These are phyloP conservation scores for Trachelus iudaicus DNA, from an alignment of 2,888 invertebrate species.

Conservation along the genomic window DNA sequence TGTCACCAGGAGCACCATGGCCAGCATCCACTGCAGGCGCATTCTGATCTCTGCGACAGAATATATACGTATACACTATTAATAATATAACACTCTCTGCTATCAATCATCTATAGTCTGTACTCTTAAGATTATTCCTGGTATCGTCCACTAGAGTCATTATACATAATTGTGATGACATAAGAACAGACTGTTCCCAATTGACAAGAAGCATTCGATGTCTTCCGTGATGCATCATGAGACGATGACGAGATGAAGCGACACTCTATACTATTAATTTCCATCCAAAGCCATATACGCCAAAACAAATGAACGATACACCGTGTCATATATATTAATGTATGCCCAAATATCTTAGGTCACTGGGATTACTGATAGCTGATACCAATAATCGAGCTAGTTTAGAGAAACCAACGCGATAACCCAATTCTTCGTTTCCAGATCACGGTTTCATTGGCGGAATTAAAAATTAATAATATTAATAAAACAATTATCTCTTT, in stretches of 20 bases:
- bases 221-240: not conserved
- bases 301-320: not conserved
- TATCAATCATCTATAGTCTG: no score
- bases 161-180: not conserved
- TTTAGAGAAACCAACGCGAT: slow-evolving; percentile 41
- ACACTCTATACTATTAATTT: not conserved
- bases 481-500: not conserved
- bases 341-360: not conserved
- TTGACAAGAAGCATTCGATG: not conserved
- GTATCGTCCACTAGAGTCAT: not conserved
- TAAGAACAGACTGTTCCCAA: not conserved
- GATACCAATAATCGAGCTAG: no score
- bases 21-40: slow-evolving; percentile 52
- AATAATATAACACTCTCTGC: no score
- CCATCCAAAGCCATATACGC: not conserved
- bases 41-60: slow-evolving; percentile 41
- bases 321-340: no score
- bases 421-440: slow-evolving; percentile 44
- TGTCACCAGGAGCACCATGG: slow-evolving; percentile 48
- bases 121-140: not conserved
- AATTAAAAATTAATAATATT: not conserved
- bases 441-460: not conserved
- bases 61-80: no score
- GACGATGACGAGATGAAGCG: not conserved
- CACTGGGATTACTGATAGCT: not conserved